Conservation (phyloP, 2,797 vertebrate species). For the Harpagifer antarcticus region DNA sequence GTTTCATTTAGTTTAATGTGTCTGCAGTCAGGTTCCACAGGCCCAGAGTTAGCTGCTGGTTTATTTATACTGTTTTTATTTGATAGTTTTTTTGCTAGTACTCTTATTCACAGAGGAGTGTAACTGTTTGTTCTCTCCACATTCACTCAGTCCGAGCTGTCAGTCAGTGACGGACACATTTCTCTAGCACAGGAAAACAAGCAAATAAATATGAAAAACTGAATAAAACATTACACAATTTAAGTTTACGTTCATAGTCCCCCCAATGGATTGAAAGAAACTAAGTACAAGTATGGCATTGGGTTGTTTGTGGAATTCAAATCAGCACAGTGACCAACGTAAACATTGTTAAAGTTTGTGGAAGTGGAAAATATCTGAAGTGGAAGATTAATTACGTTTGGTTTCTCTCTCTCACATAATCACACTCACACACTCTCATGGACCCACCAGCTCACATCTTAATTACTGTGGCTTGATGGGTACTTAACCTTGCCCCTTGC, state of each 20-base stretch:
- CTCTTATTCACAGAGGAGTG: constrained; percentile 51
- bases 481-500: constrained; percentile 81
- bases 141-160: constrained; percentile 35
- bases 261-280: constrained; percentile 9
- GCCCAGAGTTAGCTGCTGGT: constrained; percentile 53
- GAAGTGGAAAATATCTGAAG: constrained; percentile 50
- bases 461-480: constrained; percentile 82
- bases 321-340: constrained; percentile 20
- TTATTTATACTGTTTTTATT: constrained; percentile 68
- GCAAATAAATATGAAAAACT: constrained; percentile 36
- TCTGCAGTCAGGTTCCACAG: constrained; percentile 53
- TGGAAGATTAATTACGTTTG: constrained; percentile 60
- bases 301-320: constrained; percentile 30
- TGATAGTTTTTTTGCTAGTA: constrained; percentile 45
- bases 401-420: constrained; percentile 24
- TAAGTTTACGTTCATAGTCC: constrained; percentile 15
- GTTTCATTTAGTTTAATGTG: constrained; percentile 57
- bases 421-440: constrained; percentile 31
- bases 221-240: constrained; percentile 50
- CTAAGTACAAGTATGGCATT: constrained; percentile 19
- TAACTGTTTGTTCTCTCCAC: constrained; percentile 31
- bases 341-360: constrained; percentile 35
- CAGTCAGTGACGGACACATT: constrained; percentile 39
- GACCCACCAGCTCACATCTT: constrained; percentile 71
- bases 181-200: constrained; percentile 10